Base-by-base conservation (phyloP, 2,113 vertebrate species). In the Calyptomena viridis region DNA sequence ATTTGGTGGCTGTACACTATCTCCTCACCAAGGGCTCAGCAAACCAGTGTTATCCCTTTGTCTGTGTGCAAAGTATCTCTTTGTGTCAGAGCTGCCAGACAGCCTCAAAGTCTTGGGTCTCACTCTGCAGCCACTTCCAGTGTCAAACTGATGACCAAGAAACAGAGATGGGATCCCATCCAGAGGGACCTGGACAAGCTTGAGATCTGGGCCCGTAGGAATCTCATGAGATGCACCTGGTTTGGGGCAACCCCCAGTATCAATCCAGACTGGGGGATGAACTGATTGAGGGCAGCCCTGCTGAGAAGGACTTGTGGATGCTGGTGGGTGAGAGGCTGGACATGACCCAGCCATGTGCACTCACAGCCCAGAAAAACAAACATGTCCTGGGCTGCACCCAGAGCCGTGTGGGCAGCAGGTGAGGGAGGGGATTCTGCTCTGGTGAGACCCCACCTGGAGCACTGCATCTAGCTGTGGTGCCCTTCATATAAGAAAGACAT, bases 241-340 rank as follows among this genome's bases (percentile, higher is more conserved):
- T 15, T 9, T 0, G 0, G 31, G 9, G 7, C 47, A 74, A 1
- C 1, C 9, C 68, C 20, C 0, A 1, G 5, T 28, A 21, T 1
- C 35, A 68, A 14, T 28, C 2, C n/a, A 42, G 46, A 52, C 46
- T 50, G 73, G 47, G 60, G 33, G 6, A 55, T 44, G 55, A 25
- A 11, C 31, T 67, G 35, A 55, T 1, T 3, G 2, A 21, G 62
- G 44, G 55, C 55, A 75, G 40, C 55, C 13, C 27, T 81, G 62
- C 2, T 40, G 53, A 81, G 83, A 30, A n/a, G 69, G 49, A 12
- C 27, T 9, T 69, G 31, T 31, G 44, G 35, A 35, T 62, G 77
- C 62, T 81, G 66, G 11, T 39, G 40, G 53, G 8, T 49, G 53
- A 81, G 49, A 81, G 83, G 55, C n/a, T 80, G 82, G 47, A 56